Base-by-base conservation (phyloP, 2,797 vertebrate species). In the Eleutherodactylus coqui region DNA sequence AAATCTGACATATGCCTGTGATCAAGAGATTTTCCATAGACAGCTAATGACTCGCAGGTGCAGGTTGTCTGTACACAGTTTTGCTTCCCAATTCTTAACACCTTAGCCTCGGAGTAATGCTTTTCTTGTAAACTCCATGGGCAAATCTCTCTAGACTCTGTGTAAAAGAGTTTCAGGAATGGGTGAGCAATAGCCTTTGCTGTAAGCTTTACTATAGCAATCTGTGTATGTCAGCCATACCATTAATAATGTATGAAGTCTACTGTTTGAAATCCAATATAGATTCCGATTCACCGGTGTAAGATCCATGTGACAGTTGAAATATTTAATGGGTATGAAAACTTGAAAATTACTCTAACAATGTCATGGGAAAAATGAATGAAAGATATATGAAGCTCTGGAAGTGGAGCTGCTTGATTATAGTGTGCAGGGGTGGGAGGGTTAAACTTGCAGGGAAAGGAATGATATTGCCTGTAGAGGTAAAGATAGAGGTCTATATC, bases 191-290 rank as follows among this genome's bases (percentile, higher is more conserved):
- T 72, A 55, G 34, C 29, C 49, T 29, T 51, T 36, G 32, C 13
- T 51, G 32, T 82, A 82, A 83, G 41, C 38, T 75, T 83, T 75
- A 83, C 55, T 84, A 45, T n/a, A 76, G 72, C 82, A 64, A 84
- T 75, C 83, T 36, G 36, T 85, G 83, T 78, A 70, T 85, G 75
- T 79, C 75, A 70, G 75, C 60, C 36, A 53, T 38, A 21, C 38
- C 69, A 67, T 78, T 69, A 85, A 85, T 85, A 85, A 85, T 85
- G 67, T 78, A 85, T 85, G 73, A 85, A 70, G 34, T n/a, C 47
- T 34, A 47, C 62, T 32, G 60, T 45, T 55, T 69, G 75, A 85
- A 85, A 85, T 78, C 75, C 83, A 85, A 85, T 85, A 85, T 58
- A 53, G 62, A 78, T 78, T 69, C 83, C 69, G 83, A 79, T 70